phyloP scores from a whole-genome alignment of 2,888 invertebrate species.

The Malthinus seriepunctatus region DNA sequence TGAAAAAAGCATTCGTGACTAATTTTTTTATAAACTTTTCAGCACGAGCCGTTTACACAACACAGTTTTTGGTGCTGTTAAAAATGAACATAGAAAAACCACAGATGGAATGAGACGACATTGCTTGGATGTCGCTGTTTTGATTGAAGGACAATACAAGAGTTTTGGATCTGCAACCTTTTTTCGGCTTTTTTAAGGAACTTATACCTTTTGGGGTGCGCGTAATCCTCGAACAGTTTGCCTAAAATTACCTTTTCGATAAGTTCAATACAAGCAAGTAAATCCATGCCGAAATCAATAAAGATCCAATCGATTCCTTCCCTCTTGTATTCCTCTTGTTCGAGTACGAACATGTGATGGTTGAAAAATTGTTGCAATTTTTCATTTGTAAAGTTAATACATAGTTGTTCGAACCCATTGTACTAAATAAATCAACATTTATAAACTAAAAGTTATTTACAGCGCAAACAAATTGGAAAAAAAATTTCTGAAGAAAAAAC shows the following conservation, averaged over 20 bases:
- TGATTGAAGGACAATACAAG: not conserved
- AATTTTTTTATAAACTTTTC: not conserved
- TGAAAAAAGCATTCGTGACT: not conserved
- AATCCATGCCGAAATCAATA: constrained; percentile 97
- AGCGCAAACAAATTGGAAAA: not conserved
- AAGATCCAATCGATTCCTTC: constrained; percentile 96
- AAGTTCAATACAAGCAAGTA: constrained; percentile 93
- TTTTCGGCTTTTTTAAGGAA: not conserved
- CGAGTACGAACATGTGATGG: constrained; percentile 97
- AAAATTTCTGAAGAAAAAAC: constrained; percentile 3
- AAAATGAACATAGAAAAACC: not conserved
- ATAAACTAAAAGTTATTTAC: constrained; percentile 9
- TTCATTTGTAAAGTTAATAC: constrained; percentile 98
- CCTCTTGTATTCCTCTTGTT: constrained; percentile 94
- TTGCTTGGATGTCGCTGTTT: not conserved
- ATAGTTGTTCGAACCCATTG: constrained; percentile 97
- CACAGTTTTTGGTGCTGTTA: constrained; percentile 9
- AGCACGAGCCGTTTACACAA: not conserved
- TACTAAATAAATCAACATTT: constrained; percentile 61
- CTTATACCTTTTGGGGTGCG: too few species aligned
- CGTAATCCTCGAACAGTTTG: not conserved
- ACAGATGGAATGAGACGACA: not conserved
- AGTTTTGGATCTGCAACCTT: not conserved
- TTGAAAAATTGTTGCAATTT: constrained; percentile 98
- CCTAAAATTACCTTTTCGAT: constrained; percentile 80